These are phyloP conservation scores for Etia nguti DNA, from an alignment of 2,113 vertebrate species.

Conservation along the genomic window DNA sequence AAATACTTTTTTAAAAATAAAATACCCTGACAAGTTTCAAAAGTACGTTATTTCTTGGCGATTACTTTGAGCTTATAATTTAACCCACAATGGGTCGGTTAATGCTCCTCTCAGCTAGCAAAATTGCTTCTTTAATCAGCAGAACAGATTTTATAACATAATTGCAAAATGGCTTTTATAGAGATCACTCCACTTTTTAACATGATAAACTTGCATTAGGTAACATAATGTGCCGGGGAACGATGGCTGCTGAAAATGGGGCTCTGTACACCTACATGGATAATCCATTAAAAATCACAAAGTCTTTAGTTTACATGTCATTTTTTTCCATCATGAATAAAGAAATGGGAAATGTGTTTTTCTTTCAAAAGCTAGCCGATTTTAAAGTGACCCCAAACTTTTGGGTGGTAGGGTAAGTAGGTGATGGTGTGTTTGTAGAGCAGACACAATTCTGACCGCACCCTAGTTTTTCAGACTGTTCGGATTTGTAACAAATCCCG, in stretches of 20 bases:
- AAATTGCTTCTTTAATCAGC: background rate
- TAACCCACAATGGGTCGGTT: background rate
- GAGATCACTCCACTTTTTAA: background rate
- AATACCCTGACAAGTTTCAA: background rate
- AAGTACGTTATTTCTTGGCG: background rate
- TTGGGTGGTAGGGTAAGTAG: background rate
- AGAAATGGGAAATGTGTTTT: background rate
- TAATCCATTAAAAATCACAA: background rate
- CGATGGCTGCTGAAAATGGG: background rate
- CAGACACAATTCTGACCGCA: background rate
- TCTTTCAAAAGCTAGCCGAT: background rate
- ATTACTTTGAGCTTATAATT: background rate
- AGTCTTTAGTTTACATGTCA: background rate
- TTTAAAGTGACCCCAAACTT: background rate
- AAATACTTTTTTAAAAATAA: background rate
- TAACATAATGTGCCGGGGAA: background rate
- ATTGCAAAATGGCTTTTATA: background rate
- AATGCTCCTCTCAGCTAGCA: background rate
- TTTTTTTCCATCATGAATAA: background rate
- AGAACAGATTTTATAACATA: background rate
- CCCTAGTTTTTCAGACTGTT: background rate
- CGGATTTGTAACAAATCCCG: slow-evolving; percentile 12
- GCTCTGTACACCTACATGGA: background rate
- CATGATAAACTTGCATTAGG: background rate
- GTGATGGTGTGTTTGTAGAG: background rate